Evolutionary conservation across 2,113 vertebrate species (phyloP).

Genomic region (Mobula birostris): DNA sequence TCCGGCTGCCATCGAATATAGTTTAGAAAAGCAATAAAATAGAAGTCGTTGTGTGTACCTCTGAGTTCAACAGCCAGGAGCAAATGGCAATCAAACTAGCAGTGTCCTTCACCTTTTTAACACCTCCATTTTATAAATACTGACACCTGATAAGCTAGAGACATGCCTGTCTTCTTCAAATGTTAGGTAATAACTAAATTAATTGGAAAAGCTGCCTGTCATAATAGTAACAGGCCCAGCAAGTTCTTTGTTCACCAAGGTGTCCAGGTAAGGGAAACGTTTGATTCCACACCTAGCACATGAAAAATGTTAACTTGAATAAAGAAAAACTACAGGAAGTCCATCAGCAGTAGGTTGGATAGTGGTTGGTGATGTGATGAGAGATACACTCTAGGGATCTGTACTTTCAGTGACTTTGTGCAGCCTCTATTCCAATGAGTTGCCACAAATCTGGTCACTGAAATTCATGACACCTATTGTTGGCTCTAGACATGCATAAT

Average conservation of each 20-base stretch:
- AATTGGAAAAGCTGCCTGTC: neutral
- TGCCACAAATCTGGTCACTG: too few relatives aligned
- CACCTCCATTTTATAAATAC: neutral
- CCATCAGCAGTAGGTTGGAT: too few relatives aligned
- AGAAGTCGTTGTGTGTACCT: neutral
- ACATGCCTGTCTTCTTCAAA: neutral
- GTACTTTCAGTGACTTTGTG: too few relatives aligned
- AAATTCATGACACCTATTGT: too few relatives aligned
- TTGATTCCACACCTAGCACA: neutral
- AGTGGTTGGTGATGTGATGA: too few relatives aligned
- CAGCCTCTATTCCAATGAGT: too few relatives aligned
- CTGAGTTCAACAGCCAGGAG: slow-evolving; percentile 22
- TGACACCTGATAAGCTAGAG: neutral
- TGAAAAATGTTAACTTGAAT: neutral
- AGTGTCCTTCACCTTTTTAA: neutral
- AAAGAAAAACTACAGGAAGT: neutral
- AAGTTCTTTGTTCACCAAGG: neutral
- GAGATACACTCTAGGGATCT: too few relatives aligned
- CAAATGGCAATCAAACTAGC: slow-evolving; percentile 17
- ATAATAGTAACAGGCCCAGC: neutral
- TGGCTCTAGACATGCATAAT: too few relatives aligned
- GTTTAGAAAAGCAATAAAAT: neutral
- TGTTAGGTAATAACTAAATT: neutral
- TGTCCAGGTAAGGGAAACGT: neutral
- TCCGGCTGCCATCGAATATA: neutral